Base-by-base conservation (phyloP, 2,888 invertebrate species). In the Ochropleura plecta region DNA sequence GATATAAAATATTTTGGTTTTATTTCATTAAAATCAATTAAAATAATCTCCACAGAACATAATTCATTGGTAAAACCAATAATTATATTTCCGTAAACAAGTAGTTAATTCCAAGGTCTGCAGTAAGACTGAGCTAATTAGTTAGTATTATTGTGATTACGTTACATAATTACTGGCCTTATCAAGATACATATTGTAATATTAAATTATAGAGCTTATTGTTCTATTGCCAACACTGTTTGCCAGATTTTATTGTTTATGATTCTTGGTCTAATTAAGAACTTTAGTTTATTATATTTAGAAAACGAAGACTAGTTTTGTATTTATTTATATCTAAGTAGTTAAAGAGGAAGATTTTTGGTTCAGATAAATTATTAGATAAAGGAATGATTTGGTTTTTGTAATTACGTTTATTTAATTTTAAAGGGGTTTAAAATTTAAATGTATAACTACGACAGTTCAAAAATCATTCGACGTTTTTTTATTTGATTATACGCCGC, bases 121-220 rank as follows among this genome's bases (percentile, higher is more conserved):
- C 9, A 60, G 44, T n/a, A 53, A 44, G 40, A 59, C 48, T 16
- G 63, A 72, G 46, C 0, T 55, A 65, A 66, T 70, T 67, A 75
- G 7, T 2, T 40, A n/a, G 62, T 55, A 20, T 18, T 40, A 20
- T 65, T 49, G n/a, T 70, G 53, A 44, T 66, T 40, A 18, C 18
- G 42, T 59, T 46, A 64, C 44, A 55, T 51, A 66, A 59, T 79
- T 79, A 82, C 82, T 73, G 82, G 67, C 30, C 14, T 79, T 82
- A 82, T 79, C 79, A 82, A 82, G 53, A 67, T 60, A 70, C 12
- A 59, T 55, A 48, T 20, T 40, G 16, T 64, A 60, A 53, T 48
- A 76, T 20, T 20, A 46, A 30, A 51, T n/a, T 1, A 12, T 68
- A 66, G 16, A 46, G 44, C 16, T 62, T 65, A 65, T 70, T 65